Evolutionary conservation across 2,888 invertebrate species (phyloP).

Genomic region (Oxyteleia sp.): DNA sequence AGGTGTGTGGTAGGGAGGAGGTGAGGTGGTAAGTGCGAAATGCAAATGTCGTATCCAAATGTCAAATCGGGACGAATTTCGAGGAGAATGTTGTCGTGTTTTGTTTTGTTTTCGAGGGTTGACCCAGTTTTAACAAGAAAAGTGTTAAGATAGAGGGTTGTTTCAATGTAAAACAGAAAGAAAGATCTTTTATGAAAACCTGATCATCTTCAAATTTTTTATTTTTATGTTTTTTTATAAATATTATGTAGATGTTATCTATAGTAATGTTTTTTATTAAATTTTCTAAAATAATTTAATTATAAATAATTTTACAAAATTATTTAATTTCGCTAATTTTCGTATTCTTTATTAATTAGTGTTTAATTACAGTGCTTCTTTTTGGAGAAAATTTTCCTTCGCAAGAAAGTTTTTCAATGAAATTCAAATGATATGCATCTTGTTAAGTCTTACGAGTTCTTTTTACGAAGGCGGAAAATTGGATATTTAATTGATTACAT

Average conservation of each 20-base stretch:
- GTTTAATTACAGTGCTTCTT: not conserved
- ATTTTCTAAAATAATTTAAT: too few species aligned
- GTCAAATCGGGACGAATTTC: slow-evolving; percentile 20
- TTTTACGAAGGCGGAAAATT: not conserved
- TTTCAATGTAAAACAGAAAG: not conserved
- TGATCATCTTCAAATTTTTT: too few species aligned
- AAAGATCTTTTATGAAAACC: too few species aligned
- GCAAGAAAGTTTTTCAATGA: not conserved
- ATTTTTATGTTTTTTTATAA: too few species aligned
- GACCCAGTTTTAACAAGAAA: slow-evolving; percentile 20
- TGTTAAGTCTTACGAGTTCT: not conserved
- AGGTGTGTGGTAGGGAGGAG: too few species aligned
- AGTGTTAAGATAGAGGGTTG: not conserved
- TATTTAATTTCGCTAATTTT: too few species aligned
- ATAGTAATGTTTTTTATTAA: too few species aligned
- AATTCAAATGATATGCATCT: not conserved
- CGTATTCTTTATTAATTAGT: not conserved
- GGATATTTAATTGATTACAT: not conserved
- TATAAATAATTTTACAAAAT: too few species aligned
- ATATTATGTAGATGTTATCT: too few species aligned
- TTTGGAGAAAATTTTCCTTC: not conserved
- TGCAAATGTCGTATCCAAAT: slow-evolving; percentile 28
- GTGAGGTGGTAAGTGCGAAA: slow-evolving; percentile 2
- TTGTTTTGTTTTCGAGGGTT: slow-evolving; percentile 24
- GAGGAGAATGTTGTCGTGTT: not conserved